phyloP scores from a whole-genome alignment of 2,888 invertebrate species.

The Epirrhoe alternata region DNA sequence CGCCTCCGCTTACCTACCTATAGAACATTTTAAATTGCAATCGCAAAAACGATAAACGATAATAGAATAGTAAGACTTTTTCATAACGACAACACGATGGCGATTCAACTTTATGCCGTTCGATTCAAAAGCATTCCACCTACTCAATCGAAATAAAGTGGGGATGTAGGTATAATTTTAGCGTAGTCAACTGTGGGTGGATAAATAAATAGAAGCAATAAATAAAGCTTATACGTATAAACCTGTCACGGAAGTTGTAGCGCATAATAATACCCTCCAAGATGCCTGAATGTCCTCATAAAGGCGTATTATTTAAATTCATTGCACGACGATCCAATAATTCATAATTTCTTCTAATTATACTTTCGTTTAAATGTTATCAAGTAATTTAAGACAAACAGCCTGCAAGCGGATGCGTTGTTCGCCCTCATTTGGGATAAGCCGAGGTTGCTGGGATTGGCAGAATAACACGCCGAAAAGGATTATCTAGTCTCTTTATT shows the following conservation, averaged over 20 bases:
- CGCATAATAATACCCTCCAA: constrained; percentile 28
- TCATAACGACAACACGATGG: background rate
- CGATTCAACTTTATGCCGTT: background rate
- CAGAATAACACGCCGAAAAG: constrained; percentile 44
- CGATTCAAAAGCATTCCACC: background rate
- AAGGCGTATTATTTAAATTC: constrained; percentile 57
- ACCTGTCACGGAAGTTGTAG: constrained; percentile 22
- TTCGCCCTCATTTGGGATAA: constrained; percentile 47
- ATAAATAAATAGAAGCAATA: constrained; percentile 13
- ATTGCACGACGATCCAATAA: constrained; percentile 51
- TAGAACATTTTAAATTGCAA: constrained; percentile 1
- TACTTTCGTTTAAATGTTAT: constrained; percentile 56
- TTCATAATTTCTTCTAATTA: too few species aligned
- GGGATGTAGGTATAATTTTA: background rate
- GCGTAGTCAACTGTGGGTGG: too few species aligned
- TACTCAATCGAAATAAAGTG: background rate
- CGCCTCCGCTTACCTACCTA: background rate
- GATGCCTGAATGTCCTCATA: constrained; percentile 28
- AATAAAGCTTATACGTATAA: constrained; percentile 21
- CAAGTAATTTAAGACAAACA: constrained; percentile 55
- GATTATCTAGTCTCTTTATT: constrained; percentile 49
- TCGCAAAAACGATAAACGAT: background rate
- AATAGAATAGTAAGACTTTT: background rate
- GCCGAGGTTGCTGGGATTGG: constrained; percentile 43
- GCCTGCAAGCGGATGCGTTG: constrained; percentile 42